Conservation (phyloP, 2,113 vertebrate genomes). For the Dryoscopus gambensis region DNA sequence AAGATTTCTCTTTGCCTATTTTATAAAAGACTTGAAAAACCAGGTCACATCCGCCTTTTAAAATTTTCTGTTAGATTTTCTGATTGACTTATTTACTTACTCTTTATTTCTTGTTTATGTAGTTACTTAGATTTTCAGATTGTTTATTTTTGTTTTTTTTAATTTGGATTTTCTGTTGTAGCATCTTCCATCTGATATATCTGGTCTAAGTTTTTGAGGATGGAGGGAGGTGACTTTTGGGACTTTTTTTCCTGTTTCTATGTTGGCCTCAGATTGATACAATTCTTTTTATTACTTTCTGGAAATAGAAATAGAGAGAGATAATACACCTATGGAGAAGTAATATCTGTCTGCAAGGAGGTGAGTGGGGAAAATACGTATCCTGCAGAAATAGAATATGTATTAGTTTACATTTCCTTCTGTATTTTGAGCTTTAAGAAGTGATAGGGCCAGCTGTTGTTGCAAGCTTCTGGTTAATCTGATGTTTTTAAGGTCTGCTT, state of each 20-base stretch:
- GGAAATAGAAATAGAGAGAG: not conserved
- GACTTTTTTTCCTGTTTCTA: not conserved
- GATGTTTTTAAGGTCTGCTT: not conserved
- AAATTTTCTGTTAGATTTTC: not conserved
- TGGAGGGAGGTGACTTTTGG: not conserved
- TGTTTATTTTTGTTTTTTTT: not conserved
- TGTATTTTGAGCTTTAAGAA: constrained; percentile 7
- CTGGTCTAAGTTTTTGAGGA: not conserved
- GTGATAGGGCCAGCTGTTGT: not conserved
- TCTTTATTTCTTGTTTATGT: not conserved
- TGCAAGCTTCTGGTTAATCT: constrained; percentile 3
- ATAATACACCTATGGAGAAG: constrained; percentile 9
- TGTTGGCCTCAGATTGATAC: not conserved
- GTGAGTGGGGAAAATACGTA: not conserved
- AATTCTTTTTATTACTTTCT: constrained; percentile 10
- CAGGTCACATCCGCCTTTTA: not conserved
- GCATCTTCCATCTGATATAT: not conserved
- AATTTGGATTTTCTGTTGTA: not conserved
- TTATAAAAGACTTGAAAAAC: not conserved
- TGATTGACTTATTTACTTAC: not conserved
- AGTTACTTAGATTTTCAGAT: not conserved
- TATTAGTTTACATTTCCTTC: constrained; percentile 23
- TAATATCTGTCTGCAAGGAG: not conserved
- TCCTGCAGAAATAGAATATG: constrained; percentile 18
- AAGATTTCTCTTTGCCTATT: not conserved